Percentiles rank a stretch among this genome's conserved stretches.
phyloP scores from a whole-genome alignment of 2,113 vertebrate genomes.

The Microcebus griseorufus region DNA sequence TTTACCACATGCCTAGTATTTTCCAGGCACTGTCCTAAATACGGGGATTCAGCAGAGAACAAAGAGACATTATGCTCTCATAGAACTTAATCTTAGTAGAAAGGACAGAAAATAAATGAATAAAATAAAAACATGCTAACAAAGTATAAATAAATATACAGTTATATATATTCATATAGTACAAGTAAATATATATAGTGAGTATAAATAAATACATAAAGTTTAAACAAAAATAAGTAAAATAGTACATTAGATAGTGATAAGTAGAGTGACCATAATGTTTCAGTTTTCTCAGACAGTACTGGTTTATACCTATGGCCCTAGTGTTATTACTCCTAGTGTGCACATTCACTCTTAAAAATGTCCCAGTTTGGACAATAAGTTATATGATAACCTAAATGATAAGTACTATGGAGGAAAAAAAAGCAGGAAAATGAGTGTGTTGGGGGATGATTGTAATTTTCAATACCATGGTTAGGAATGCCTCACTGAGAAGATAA shows the following conservation, averaged over 20 bases:
- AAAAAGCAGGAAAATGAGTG: neutral
- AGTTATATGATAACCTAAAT: neutral
- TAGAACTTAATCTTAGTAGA: neutral
- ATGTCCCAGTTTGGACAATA: neutral
- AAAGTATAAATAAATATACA: neutral
- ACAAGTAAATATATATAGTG: neutral
- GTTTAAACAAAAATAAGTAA: neutral
- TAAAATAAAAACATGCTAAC: constrained; percentile 20
- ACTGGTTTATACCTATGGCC: neutral
- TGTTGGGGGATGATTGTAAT: neutral
- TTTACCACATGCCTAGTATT: neutral
- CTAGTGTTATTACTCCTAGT: neutral
- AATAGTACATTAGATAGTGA: neutral
- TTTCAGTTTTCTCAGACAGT: neutral
- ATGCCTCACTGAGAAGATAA: neutral
- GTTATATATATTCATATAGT: neutral
- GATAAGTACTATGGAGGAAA: neutral
- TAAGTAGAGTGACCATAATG: neutral
- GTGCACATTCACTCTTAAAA: neutral
- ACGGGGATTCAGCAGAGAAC: neutral
- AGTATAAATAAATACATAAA: neutral
- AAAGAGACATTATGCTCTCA: neutral
- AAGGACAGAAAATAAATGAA: neutral
- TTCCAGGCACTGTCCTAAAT: neutral
- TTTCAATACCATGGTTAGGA: neutral